Evolutionary conservation across 2,888 invertebrate genomes (phyloP).

Genomic region (Tupiocoris notatus): DNA sequence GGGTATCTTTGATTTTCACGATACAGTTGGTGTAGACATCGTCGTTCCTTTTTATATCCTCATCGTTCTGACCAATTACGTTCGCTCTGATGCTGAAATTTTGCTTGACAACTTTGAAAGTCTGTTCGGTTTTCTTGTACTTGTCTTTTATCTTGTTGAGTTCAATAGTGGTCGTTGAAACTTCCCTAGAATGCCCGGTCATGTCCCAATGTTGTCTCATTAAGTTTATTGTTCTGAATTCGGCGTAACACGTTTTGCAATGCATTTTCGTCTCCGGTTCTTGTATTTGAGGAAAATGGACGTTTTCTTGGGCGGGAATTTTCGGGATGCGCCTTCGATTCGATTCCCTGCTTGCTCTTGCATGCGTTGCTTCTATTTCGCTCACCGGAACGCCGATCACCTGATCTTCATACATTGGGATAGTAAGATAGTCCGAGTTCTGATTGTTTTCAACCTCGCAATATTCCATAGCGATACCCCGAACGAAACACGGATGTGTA

Average conservation of each 20-base stretch:
- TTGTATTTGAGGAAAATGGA: constrained; percentile 6
- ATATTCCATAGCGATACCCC: constrained; percentile 41
- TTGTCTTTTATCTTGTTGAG: constrained; percentile 47
- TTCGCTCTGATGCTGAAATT: constrained; percentile 45
- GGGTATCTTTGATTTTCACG: constrained; percentile 41
- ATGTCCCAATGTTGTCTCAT: constrained; percentile 46
- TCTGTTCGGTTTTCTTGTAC: constrained; percentile 45
- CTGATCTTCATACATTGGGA: background rate
- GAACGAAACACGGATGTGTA: constrained; percentile 44
- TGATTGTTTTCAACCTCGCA: constrained; percentile 31
- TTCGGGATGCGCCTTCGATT: constrained; percentile 30
- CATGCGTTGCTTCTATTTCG: background rate
- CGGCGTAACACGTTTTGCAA: constrained; percentile 44
- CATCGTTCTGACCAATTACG: constrained; percentile 44
- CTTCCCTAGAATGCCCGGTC: constrained; percentile 45
- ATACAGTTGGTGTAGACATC: constrained; percentile 36
- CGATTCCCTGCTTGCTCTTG: background rate
- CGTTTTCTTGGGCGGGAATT: constrained; percentile 38
- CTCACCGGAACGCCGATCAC: background rate
- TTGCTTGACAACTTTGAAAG: constrained; percentile 47
- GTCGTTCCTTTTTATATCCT: constrained; percentile 41
- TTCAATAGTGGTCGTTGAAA: constrained; percentile 42
- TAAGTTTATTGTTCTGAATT: constrained; percentile 42
- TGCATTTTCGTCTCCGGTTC: constrained; percentile 36
- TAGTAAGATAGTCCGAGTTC: background rate